A percentile compares a stretch with the other conserved stretches of the same genome.
phyloP scores from a whole-genome alignment of 2,888 invertebrate species.

The Steromphala cineraria region DNA sequence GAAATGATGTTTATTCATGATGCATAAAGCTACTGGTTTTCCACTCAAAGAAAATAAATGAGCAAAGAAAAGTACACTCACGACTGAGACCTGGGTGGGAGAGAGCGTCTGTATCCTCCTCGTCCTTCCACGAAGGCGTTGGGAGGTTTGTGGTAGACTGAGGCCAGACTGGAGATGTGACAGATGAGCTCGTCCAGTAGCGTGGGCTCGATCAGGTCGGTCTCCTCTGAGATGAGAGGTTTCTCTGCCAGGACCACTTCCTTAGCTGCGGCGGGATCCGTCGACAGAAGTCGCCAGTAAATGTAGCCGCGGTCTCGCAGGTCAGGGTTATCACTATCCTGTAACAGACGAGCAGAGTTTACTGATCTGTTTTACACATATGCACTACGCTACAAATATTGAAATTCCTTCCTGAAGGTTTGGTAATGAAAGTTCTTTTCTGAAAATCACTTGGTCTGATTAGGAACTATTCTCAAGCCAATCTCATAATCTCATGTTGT shows the following conservation, averaged over 20 bases:
- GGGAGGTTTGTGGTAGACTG: conserved; percentile 99
- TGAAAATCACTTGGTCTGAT: too few relatives aligned
- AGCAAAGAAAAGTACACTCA: conserved; percentile 41
- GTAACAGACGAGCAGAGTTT: background rate
- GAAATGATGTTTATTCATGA: too few relatives aligned
- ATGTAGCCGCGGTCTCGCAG: conserved; percentile 98
- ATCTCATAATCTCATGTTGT: too few relatives aligned
- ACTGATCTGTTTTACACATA: too few relatives aligned
- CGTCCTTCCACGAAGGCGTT: conserved; percentile 96
- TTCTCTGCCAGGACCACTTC: conserved; percentile 99
- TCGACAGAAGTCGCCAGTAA: conserved; percentile 98
- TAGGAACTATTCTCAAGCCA: too few relatives aligned
- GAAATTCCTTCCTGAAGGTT: too few relatives aligned
- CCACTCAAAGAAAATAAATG: too few relatives aligned
- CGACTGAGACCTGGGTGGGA: conserved; percentile 67
- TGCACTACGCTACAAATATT: too few relatives aligned
- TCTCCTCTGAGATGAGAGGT: conserved; percentile 98
- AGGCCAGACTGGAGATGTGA: conserved; percentile 97
- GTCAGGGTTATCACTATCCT: conserved; percentile 98
- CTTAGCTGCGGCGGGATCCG: conserved; percentile 99
- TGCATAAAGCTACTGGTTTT: too few relatives aligned
- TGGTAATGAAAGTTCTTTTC: too few relatives aligned
- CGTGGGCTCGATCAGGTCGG: conserved; percentile 97
- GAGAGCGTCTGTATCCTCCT: conserved; percentile 56
- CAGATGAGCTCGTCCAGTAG: conserved; percentile 97